phyloP scores from a whole-genome alignment of 2,797 vertebrate species.

The Craterocephalus amniculus region DNA sequence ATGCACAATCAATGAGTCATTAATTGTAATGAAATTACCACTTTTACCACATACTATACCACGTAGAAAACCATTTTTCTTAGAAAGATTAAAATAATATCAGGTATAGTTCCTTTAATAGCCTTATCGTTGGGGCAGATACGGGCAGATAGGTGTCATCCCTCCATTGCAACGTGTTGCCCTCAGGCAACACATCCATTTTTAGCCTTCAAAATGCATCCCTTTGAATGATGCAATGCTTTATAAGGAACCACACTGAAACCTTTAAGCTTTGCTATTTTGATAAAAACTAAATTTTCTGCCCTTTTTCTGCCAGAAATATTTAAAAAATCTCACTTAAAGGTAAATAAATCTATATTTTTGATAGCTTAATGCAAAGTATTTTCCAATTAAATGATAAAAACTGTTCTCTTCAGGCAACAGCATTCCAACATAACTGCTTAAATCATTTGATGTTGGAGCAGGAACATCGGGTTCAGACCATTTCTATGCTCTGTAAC shows the following conservation, averaged over 20 bases:
- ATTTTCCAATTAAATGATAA: no score
- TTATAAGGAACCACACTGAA: neutral
- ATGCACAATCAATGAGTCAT: no score
- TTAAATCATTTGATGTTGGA: no score
- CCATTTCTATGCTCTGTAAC: no score
- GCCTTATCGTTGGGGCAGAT: neutral
- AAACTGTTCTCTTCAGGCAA: neutral
- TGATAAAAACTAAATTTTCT: neutral
- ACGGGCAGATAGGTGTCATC: neutral
- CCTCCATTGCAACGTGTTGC: neutral
- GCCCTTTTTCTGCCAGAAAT: neutral
- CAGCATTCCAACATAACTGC: neutral
- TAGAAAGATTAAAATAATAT: no score
- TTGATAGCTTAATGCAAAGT: neutral
- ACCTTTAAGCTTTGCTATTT: neutral
- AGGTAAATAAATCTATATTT: no score
- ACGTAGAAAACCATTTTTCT: no score
- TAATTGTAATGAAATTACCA: no score
- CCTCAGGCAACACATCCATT: no score
- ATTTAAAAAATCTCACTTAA: neutral
- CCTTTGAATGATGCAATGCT: neutral
- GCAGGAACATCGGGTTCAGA: no score
- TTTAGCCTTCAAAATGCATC: neutral
- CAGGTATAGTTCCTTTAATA: no score
- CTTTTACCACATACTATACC: no score